Evolutionary conservation across 1,140 invertebrate species (phyloP).

Genomic region (Tetramorium simillimum): DNA sequence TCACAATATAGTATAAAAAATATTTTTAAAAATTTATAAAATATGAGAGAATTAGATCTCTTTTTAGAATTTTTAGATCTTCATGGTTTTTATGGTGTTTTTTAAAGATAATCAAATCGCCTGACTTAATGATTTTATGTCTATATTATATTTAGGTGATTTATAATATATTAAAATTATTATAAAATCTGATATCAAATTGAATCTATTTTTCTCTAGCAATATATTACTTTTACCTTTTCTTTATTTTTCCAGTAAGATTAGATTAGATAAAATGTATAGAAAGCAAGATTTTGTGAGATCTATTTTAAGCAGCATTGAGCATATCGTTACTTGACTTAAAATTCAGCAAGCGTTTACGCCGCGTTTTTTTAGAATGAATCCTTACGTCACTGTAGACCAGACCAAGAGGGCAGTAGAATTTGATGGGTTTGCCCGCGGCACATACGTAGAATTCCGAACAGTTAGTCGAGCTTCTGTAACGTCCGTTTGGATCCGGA

Average conservation of each 20-base stretch:
- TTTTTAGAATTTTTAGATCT: neutral
- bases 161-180: neutral
- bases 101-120: neutral
- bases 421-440: constrained; percentile 86
- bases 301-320: neutral
- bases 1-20: neutral
- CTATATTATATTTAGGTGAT: neutral
- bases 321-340: constrained; percentile 9
- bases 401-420: constrained; percentile 87
- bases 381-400: constrained; percentile 88
- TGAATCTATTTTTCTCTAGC: neutral
- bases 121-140: neutral
- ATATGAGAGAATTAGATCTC: neutral
- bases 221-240: neutral
- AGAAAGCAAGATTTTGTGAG: neutral
- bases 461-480: constrained; percentile 87
- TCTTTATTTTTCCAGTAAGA: neutral
- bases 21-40: neutral
- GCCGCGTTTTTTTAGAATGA: constrained; percentile 33
- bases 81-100: neutral
- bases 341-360: constrained; percentile 53
- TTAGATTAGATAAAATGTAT: neutral
- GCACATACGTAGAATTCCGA: constrained; percentile 89
- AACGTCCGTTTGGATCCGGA: constrained; percentile 85
- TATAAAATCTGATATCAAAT: neutral